Evolutionary conservation across 2,113 vertebrate genomes (phyloP), one percentile per base, ranked within the genome.

Genomic region (Oryzias woworae): DNA sequence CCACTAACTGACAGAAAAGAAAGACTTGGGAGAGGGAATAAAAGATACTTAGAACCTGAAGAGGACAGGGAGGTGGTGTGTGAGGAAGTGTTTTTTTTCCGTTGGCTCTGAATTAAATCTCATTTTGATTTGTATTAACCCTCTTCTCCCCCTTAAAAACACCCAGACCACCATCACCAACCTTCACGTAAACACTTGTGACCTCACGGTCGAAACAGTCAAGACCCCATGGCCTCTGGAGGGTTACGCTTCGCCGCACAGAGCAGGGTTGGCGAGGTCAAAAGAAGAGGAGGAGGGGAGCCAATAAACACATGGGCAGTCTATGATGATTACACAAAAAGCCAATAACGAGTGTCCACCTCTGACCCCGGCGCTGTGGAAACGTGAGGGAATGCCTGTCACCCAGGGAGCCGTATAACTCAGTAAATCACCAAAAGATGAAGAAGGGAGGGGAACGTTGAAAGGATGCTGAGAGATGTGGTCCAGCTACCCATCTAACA

Each of bases 1-100:
- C 84, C 86, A 77, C 86, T 85, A 92, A 89, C 90, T 90, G 91
- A 92, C 85, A 91, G 47, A 78, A 75, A 46, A 64, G 63, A 67
- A 65, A 73, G 28, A 78, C 71, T 31, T 79, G 15, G 81, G 71
- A 75, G 66, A 70, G 61, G 66, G 72, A 58, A 81, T 88, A 79
- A 85, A 80, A 70, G 75, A 77, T 50, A 77, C 55, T 44, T 62
- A 75, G 69, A 83, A 85, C 73, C 54, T 73, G 78, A 22, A 73
- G 70, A 62, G 72, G 74, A 70, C 53, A 23, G 61, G 60, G 66
- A 67, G 51, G 63, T 70, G 66, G 42, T 13, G 17, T n/a, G 58
- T 5, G 14, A 3, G 46, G 56, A 31, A 48, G 45, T 31, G n/a
- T n/a, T 47, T 53, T 54, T 13, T 47, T 49, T 48, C 16, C 1